Base-by-base conservation (phyloP, 2,797 vertebrate species). In the Chelonia mydas region DNA sequence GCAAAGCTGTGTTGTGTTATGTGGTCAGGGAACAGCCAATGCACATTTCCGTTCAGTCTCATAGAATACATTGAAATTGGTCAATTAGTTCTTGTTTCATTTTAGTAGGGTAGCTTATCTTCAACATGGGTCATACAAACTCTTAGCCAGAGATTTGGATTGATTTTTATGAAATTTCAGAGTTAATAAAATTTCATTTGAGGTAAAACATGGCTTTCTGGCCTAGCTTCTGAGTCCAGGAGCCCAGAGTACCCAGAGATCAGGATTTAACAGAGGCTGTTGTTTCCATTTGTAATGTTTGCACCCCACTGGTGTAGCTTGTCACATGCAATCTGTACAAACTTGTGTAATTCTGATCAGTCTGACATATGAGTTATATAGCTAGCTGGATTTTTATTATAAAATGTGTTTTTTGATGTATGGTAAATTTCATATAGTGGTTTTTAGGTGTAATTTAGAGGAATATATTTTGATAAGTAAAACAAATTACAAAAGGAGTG, bases 401-500 rank as follows among this genome's bases (percentile, higher is more conserved):
- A 50, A 87, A 90, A 23, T 0, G 0, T 81, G 27, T 87, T 72
- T 49, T 65, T 47, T 86, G 45, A 76, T 37, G 76, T 65, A 37
- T 90, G 41, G 5, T 51, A 41, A 72, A 6, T 96, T 90, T 92
- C 72, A 54, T 84, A 65, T 50, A 76, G 17, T 12, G 7, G 86
- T 9, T 86, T 94, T 93, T 88, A 88, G 92, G 79, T 80, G 72
- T 53, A n/a, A 47, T 89, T 95, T 72, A 61, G 83, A 85, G 92
- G 90, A 90, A 95, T 59, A 0, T 25, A 0, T 79, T 79, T 41
- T 86, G 78, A 55, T 81, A 94, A 80, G 41, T 10, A 7, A 94
- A 93, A 96, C 85, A 61, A 93, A 21, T 55, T 90, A 83, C 94
- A 94, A 2, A 90, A 94, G 95, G 93, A 95, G 85, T 92, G 97